Conservation (phyloP, 2,888 invertebrate species). For the Amiota minor region DNA sequence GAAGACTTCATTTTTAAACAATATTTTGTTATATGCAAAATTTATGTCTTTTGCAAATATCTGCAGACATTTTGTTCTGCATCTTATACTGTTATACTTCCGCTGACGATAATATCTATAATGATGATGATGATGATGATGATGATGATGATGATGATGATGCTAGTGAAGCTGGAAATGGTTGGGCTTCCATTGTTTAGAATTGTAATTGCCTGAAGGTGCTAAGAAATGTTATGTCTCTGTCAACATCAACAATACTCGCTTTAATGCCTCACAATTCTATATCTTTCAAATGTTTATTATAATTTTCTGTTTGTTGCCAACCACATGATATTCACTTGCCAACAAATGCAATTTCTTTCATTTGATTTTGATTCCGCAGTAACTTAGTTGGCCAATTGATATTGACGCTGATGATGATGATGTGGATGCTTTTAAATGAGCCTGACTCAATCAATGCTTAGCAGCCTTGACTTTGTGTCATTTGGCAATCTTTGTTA, state of each 20-base stretch:
- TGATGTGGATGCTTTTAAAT: constrained; percentile 3
- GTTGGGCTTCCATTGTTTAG: neutral
- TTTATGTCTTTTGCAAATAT: constrained; percentile 49
- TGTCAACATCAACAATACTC: neutral
- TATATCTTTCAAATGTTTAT: neutral
- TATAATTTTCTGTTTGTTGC: neutral
- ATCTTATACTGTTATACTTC: neutral
- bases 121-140: neutral
- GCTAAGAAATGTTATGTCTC: constrained; percentile 2
- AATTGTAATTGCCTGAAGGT: constrained; percentile 20
- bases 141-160: neutral
- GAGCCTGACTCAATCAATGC: neutral
- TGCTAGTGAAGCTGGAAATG: neutral
- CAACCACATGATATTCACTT: neutral
- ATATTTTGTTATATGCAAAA: constrained; percentile 43
- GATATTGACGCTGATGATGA: neutral
- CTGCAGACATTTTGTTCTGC: constrained; percentile 35
- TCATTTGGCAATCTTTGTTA: neutral
- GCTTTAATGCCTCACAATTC: too few relatives aligned
- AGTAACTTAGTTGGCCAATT: constrained; percentile 10
- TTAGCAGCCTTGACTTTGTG: constrained; percentile 3
- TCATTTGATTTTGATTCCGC: neutral
- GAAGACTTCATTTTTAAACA: constrained; percentile 54
- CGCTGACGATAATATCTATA: too few relatives aligned
- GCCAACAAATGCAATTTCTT: constrained; percentile 24